Base-by-base conservation (phyloP, 1,140 invertebrate species). In the Bombus waltoni region DNA sequence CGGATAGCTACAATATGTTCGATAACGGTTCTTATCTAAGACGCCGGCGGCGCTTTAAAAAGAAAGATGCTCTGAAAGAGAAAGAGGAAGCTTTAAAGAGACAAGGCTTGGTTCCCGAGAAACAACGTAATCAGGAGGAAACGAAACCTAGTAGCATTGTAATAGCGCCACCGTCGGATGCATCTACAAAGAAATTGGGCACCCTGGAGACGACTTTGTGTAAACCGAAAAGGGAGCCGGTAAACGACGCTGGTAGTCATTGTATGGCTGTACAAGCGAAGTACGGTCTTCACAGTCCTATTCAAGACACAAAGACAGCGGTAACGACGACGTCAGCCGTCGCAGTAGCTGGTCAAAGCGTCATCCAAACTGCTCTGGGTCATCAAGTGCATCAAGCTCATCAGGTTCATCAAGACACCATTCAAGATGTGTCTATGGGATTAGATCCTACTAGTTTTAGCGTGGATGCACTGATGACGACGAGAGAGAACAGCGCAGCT, bases 1-100 rank as follows among this genome's bases (percentile, higher is more conserved):
- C 99, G 0, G 98, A 99, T 93, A 98, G 97, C 0, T 98, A 99
- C 92, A 99, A 99, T 94, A 99, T 99, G 99, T 99, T 99, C 95
- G 99, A 99, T 92, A 99, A 99, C 92, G 99, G 99, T 0, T 99
- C 98, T 18, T 99, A 99, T 93, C 95, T 99, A 84, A 96, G 99
- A n/a, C 96, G 99, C 18, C 96, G 98, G 59, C 96, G 98, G 84
- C 97, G 98, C 6, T 99, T 99, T 95, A 99, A 99, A 96, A 99
- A 99, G 95, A 99, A 99, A 93, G 98, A 99, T 93, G 98, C 97
- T 0, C 91, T 98, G 38, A 97, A 97, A 88, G 98, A 98, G 91
- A 98, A 98, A 91, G 98, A 98, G 89, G 98, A 98, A 91, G 97
- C 97, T 0, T 86, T 98, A 32, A 98, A 98, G 92, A 96, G 98